Conservation (phyloP, 2,113 vertebrate genomes). For the Muntiacus muntjak region DNA sequence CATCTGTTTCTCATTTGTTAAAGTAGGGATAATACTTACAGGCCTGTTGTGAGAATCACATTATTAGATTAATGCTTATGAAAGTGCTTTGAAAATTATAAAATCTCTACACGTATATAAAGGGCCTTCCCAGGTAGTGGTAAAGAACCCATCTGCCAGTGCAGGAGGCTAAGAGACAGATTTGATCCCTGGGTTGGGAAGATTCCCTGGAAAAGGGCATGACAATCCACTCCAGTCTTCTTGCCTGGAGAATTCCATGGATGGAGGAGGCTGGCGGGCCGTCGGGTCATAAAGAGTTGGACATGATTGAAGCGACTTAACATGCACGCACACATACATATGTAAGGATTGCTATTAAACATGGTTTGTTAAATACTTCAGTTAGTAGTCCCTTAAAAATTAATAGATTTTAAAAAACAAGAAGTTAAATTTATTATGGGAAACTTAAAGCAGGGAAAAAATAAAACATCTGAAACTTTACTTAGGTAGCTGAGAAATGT, state of each 20-base stretch:
- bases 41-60: background rate
- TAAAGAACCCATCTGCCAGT: background rate
- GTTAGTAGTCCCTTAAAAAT: conserved; percentile 8
- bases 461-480: background rate
- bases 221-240: background rate
- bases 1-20: background rate
- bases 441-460: background rate
- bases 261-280: background rate
- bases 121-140: background rate
- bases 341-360: background rate
- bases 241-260: background rate
- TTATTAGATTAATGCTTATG: background rate
- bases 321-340: background rate
- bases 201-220: background rate
- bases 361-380: background rate
- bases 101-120: background rate
- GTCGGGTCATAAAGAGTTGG: background rate
- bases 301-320: background rate
- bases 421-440: conserved; percentile 19
- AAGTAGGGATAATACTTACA: background rate
- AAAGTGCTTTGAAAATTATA: conserved; percentile 13
- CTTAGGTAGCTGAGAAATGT: background rate
- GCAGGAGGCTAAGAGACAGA: background rate
- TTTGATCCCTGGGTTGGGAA: background rate
- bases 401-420: background rate